phyloP scores from a whole-genome alignment of 2,888 invertebrate genomes.

The Perithous albicinctus region DNA sequence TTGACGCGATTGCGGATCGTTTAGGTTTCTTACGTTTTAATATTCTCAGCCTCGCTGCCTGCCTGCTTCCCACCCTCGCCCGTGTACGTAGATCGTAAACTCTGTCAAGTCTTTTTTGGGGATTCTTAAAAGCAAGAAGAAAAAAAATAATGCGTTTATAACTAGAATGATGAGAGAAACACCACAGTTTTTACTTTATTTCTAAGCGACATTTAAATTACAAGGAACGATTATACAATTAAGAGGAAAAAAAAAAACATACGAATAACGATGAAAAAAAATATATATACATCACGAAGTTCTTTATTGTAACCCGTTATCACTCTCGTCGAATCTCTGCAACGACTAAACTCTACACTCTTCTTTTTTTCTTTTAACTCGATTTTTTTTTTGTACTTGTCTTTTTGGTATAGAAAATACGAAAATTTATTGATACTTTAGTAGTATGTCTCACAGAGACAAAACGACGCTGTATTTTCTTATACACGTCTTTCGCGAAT shows the following conservation, averaged over 20 bases:
- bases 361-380: conserved; percentile 49
- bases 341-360: conserved; percentile 68
- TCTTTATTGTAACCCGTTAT: conserved; percentile 55
- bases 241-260: conserved; percentile 58
- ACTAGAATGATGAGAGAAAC: conserved; percentile 65
- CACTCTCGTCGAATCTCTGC: conserved; percentile 26
- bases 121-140: conserved; percentile 62
- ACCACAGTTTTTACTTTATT: conserved; percentile 70
- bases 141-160: conserved; percentile 64
- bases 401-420: conserved; percentile 55
- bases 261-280: conserved; percentile 52
- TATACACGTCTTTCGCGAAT: conserved; percentile 5
- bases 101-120: conserved; percentile 47
- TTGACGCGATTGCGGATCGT: conserved; percentile 31
- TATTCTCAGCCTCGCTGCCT: conserved; percentile 55
- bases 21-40: conserved; percentile 60
- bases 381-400: conserved; percentile 26
- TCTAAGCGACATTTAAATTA: conserved; percentile 68
- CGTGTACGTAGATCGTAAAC: conserved; percentile 61
- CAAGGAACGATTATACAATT: conserved; percentile 64
- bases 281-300: conserved; percentile 61
- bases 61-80: conserved; percentile 55
- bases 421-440: not conserved
- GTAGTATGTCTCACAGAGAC: conserved; percentile 27
- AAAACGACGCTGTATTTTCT: conserved; percentile 10